phyloP scores from a whole-genome alignment of 2,113 vertebrate species.

The Tachysurus fulvidraco region DNA sequence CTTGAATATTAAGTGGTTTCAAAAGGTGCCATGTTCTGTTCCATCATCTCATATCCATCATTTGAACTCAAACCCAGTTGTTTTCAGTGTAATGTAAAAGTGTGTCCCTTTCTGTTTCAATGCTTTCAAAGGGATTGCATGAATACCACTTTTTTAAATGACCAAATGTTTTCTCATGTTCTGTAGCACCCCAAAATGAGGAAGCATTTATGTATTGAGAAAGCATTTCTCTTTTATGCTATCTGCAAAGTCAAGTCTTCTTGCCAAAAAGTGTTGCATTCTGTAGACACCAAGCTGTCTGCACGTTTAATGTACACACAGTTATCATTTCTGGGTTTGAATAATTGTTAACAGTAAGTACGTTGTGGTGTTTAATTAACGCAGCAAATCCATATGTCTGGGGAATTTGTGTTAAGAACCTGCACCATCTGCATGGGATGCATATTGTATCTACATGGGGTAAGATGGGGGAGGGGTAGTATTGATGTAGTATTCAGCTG shows the following conservation, averaged over 20 bases:
- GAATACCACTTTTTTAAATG: not conserved
- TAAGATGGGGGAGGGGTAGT: not conserved
- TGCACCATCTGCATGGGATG: not conserved
- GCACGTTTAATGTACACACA: slow-evolving; percentile 13
- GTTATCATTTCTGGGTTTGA: slow-evolving; percentile 14
- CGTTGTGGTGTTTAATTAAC: not conserved
- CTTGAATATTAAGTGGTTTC: too few species aligned
- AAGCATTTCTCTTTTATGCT: not conserved
- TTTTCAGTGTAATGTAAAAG: too few species aligned
- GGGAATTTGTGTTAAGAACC: not conserved
- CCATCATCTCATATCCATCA: too few species aligned
- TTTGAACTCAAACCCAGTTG: too few species aligned
- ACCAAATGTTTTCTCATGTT: not conserved
- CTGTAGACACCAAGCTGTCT: slow-evolving; percentile 9
- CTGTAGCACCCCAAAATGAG: slow-evolving; percentile 32
- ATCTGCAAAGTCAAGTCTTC: not conserved
- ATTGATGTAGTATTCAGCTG: not conserved
- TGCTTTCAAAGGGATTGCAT: too few species aligned
- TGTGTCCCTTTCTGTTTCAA: too few species aligned
- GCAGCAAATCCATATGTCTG: not conserved
- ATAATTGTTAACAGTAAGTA: not conserved
- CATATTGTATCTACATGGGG: not conserved
- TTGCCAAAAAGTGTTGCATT: not conserved
- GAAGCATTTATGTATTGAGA: slow-evolving; percentile 49
- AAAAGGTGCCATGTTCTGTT: too few species aligned